Base-by-base conservation (phyloP, 2,113 vertebrate genomes). In the Campylomormyrus numenius region DNA sequence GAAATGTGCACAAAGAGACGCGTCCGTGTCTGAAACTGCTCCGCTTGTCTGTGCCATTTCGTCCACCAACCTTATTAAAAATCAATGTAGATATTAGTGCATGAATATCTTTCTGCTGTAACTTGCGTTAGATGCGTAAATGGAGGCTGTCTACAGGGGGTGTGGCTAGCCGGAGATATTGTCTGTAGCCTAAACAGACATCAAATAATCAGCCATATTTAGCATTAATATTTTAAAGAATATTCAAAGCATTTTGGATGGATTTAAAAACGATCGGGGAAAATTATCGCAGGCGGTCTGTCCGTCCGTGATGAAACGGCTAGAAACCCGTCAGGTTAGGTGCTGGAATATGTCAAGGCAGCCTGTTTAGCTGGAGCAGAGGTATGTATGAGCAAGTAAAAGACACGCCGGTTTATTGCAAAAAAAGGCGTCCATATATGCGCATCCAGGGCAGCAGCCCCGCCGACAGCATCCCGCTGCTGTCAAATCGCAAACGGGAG, bases 131-230 rank as follows among this genome's bases (percentile, higher is more conserved):
- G 74, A 80, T 93, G n/a, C 90, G 88, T 86, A 94, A 94, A 95
- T 94, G 95, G 94, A 94, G 94, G 94, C 93, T 91, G 92, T 94
- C 92, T 90, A 93, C 93, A 92, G 94, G 95, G 94, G 96, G 96
- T 94, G 96, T 95, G 96, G 95, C 95, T 93, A 52, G 27, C 27
- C 45, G 49, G 11, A 87, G 42, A 95, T 90, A 89, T 94, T 94
- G 95, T 93, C 92, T 70, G 94, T 95, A 94, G 95, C 42, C 42
- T 84, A 95, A 95, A 90, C 88, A 95, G 94, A 93, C 94, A 93
- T 92, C 94, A 95, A 94, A 94, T 92, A 94, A 95, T 95, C 95
- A 95, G 95, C 95, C 95, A 96, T 96, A 92, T 96, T 96, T 92
- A 93, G 52, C 90, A 93, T 91, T 92, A 93, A 92, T 27, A 88